Percentiles rank a stretch among this genome's conserved stretches.
Conservation (phyloP, 2,113 vertebrate genomes). For the Phrynocephalus versicolor region DNA sequence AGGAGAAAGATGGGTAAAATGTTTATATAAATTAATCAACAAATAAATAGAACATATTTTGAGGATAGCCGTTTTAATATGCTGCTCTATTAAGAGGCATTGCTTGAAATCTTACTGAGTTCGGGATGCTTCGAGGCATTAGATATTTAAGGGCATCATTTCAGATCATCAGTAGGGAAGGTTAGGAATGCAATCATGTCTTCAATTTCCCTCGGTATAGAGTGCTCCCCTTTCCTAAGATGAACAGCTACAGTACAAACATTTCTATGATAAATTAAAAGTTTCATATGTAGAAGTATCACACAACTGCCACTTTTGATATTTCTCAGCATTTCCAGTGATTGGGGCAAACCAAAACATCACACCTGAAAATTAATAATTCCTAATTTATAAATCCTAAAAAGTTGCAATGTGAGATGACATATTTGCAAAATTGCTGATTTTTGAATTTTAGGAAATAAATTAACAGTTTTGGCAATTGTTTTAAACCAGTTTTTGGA, state of each 20-base stretch:
- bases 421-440: no score
- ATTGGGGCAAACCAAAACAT: no score
- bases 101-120: neutral
- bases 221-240: neutral
- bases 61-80: neutral
- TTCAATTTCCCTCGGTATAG: neutral
- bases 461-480: no score
- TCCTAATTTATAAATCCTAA: no score
- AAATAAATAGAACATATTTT: neutral
- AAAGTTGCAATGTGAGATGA: no score
- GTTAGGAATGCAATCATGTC: neutral
- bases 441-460: no score
- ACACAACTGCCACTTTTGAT: no score
- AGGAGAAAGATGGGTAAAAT: no score
- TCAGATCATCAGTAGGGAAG: neutral
- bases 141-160: neutral
- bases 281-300: neutral
- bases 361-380: no score
- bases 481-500: no score
- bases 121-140: neutral
- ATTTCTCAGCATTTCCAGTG: no score
- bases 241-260: neutral
- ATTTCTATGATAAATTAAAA: neutral
- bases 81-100: neutral
- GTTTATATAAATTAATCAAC: no score